A percentile compares a stretch with the other conserved stretches of the same genome.
phyloP scores from a whole-genome alignment of 2,797 vertebrate genomes.

The Fratercula arctica region DNA sequence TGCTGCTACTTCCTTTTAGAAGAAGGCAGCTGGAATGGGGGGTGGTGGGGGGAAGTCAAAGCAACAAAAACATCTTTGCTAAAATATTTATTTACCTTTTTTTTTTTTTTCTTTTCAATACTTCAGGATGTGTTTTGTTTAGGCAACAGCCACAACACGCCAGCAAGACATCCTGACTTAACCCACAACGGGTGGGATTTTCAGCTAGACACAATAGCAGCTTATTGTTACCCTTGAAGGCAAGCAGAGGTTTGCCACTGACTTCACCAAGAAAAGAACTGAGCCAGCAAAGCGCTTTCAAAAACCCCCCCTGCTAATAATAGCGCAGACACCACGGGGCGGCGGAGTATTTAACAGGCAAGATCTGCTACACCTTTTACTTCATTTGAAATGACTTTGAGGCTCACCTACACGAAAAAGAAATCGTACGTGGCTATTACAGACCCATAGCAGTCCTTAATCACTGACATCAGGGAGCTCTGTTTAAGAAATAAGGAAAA shows the following conservation, averaged over 20 bases:
- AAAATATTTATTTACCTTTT: neutral
- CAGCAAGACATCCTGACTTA: neutral
- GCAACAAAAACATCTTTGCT: neutral
- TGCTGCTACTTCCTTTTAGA: neutral
- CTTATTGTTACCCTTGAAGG: neutral
- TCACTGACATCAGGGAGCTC: neutral
- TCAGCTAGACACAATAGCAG: neutral
- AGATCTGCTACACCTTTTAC: neutral
- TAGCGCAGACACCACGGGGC: accelerated
- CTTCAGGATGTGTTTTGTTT: neutral
- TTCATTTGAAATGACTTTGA: neutral
- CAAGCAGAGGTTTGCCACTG: neutral
- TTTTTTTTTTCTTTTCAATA: neutral
- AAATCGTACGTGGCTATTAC: neutral
- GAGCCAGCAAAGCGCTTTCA: neutral
- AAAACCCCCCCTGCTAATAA: neutral
- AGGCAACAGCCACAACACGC: neutral
- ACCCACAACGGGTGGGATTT: neutral
- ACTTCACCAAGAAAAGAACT: neutral
- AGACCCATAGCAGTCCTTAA: neutral
- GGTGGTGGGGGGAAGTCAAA: accelerated
- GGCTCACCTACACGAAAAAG: neutral
- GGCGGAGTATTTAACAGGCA: neutral
- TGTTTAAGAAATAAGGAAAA: neutral
- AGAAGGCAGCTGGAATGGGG: neutral